Conservation (phyloP, 2,888 invertebrate genomes). For the Leucophenga montana region DNA sequence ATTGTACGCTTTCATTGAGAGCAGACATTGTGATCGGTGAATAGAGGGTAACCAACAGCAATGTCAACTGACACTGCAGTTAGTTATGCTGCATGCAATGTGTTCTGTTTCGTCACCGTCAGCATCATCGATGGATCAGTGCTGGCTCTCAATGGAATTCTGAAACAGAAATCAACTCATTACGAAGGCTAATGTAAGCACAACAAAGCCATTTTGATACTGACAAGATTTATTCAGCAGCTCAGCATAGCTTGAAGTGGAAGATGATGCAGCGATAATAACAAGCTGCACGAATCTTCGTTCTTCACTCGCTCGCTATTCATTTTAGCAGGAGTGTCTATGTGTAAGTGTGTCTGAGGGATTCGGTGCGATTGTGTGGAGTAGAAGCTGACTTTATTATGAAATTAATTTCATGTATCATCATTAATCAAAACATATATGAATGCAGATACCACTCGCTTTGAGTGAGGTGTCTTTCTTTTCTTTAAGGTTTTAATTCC, state of each 20-base stretch:
- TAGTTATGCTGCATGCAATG: too few relatives aligned
- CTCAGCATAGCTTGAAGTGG: constrained; percentile 41
- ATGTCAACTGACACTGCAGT: neutral
- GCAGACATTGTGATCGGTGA: neutral
- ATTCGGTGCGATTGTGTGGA: constrained; percentile 56
- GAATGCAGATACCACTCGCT: constrained; percentile 8
- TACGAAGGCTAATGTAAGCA: constrained; percentile 69
- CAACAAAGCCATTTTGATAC: constrained; percentile 57
- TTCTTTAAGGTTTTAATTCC: neutral
- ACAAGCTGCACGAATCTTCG: constrained; percentile 54
- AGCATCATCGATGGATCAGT: constrained; percentile 5
- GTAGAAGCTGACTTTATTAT: constrained; percentile 69
- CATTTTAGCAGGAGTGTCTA: neutral
- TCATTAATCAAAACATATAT: constrained; percentile 71
- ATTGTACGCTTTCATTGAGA: neutral
- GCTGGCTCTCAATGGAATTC: constrained; percentile 56
- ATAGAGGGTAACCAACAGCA: neutral
- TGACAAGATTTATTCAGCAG: constrained; percentile 59
- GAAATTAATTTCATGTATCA: constrained; percentile 72
- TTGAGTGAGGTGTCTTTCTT: constrained; percentile 6
- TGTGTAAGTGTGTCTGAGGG: constrained; percentile 29
- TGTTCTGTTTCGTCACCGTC: constrained; percentile 25
- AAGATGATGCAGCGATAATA: constrained; percentile 66
- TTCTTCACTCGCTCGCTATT: too few relatives aligned
- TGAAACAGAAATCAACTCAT: constrained; percentile 63